Evolutionary conservation across 2,113 vertebrate species (phyloP).

Genomic region (Nettapus auritus): DNA sequence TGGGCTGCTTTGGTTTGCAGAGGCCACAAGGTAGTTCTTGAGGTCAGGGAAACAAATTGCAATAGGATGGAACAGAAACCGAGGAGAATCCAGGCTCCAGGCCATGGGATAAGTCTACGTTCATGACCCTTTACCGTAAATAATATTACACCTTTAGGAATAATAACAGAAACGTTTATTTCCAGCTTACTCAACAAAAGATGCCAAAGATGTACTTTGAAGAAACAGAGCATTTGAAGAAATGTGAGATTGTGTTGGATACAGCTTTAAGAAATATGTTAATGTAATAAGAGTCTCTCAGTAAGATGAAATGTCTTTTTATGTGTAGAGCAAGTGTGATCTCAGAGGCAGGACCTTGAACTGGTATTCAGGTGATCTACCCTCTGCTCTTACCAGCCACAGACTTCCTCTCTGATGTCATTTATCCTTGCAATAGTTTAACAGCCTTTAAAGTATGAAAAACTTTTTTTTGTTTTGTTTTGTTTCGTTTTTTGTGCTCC

Average conservation of each 20-base stretch:
- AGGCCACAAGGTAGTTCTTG: background rate
- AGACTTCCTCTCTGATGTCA: background rate
- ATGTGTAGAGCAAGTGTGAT: background rate
- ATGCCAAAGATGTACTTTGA: background rate
- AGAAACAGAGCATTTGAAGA: background rate
- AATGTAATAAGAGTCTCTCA: background rate
- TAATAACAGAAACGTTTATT: background rate
- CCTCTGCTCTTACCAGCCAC: background rate
- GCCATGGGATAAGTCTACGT: background rate
- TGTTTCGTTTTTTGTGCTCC: background rate
- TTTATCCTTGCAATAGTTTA: background rate
- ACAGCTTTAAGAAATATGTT: background rate
- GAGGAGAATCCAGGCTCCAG: background rate
- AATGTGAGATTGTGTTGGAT: background rate
- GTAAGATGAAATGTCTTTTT: background rate
- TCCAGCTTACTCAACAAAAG: background rate
- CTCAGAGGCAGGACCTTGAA: background rate
- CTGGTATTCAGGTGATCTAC: background rate
- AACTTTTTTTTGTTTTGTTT: background rate
- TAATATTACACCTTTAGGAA: background rate
- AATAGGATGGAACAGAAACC: background rate
- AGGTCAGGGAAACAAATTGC: background rate
- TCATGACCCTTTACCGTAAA: background rate
- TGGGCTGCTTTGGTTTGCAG: background rate
- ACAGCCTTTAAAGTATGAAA: background rate